Evolutionary conservation across 2,113 vertebrate species (phyloP).

Genomic region (Chiloscyllium plagiosum): DNA sequence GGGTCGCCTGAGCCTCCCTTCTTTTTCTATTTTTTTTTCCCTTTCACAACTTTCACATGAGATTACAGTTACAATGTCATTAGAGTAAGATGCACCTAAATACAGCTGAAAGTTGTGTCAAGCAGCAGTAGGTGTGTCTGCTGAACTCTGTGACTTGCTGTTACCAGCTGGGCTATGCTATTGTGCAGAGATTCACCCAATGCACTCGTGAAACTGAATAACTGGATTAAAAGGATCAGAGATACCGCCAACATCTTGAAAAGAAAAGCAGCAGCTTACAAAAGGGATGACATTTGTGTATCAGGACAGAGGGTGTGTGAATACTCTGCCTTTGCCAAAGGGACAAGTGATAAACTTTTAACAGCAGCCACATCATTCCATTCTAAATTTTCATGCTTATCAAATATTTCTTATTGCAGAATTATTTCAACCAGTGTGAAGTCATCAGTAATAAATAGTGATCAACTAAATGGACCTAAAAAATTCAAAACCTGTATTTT

Average conservation of each 20-base stretch:
- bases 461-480: conserved; percentile 59
- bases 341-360: conserved; percentile 80
- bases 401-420: conserved; percentile 73
- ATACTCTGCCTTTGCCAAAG: conserved; percentile 66
- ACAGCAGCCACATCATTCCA: conserved; percentile 62
- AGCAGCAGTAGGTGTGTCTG: conserved; percentile 58
- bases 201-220: conserved; percentile 68
- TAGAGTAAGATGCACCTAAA: conserved; percentile 51
- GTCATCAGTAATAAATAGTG: conserved; percentile 61
- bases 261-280: conserved; percentile 64
- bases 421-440: conserved; percentile 61
- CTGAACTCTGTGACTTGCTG: conserved; percentile 59
- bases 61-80: conserved; percentile 51
- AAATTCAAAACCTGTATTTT: conserved; percentile 52
- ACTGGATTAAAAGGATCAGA: conserved; percentile 71
- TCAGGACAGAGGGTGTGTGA: conserved; percentile 63
- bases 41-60: conserved; percentile 47
- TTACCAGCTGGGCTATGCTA: conserved; percentile 62
- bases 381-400: conserved; percentile 67
- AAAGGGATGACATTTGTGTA: conserved; percentile 59
- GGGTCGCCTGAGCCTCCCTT: neutral
- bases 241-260: conserved; percentile 66
- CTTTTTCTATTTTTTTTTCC: conserved; percentile 47
- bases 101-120: conserved; percentile 51
- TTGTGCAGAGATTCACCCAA: conserved; percentile 62